Conservation (phyloP, 2,888 invertebrate species). For the Rhamnusium bicolor region DNA sequence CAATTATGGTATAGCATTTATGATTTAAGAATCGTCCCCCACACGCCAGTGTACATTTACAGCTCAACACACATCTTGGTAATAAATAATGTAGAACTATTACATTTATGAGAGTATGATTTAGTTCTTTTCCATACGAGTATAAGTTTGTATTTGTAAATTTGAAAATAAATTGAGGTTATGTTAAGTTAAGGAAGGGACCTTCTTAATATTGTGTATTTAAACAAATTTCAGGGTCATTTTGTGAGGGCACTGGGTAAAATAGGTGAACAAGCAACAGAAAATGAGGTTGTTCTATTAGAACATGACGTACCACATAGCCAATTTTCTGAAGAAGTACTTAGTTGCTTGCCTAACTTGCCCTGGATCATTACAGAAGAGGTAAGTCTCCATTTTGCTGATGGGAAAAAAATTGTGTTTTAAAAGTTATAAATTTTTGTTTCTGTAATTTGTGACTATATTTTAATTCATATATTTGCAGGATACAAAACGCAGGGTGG, state of each 20-base stretch:
- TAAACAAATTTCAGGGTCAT: slow-evolving; percentile 79
- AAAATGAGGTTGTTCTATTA: slow-evolving; percentile 95
- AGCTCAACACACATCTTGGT: too few relatives aligned
- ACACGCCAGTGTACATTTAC: too few relatives aligned
- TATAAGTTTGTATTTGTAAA: background rate
- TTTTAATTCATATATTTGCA: slow-evolving; percentile 67
- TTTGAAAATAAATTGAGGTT: too few relatives aligned
- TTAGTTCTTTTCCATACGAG: background rate
- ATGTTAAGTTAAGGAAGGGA: too few relatives aligned
- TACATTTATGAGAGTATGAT: too few relatives aligned
- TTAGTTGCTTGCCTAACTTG: slow-evolving; percentile 89
- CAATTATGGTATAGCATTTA: too few relatives aligned
- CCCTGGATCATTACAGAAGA: slow-evolving; percentile 92
- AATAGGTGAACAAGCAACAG: slow-evolving; percentile 94
- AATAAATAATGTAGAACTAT: too few relatives aligned
- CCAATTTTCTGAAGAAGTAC: slow-evolving; percentile 94
- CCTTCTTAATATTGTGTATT: background rate
- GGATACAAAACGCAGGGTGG: slow-evolving; percentile 85
- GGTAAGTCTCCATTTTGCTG: slow-evolving; percentile 70
- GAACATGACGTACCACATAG: slow-evolving; percentile 98
- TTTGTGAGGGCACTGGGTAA: slow-evolving; percentile 94
- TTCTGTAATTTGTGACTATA: too few relatives aligned
- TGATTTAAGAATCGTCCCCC: too few relatives aligned
- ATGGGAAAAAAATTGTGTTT: too few relatives aligned
- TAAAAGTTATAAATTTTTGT: too few relatives aligned